A percentile compares a stretch with the other conserved stretches of the same genome.
These are phyloP conservation scores for Dynastes grantii DNA, from an alignment of 2,888 invertebrate species.

Conservation along the genomic window DNA sequence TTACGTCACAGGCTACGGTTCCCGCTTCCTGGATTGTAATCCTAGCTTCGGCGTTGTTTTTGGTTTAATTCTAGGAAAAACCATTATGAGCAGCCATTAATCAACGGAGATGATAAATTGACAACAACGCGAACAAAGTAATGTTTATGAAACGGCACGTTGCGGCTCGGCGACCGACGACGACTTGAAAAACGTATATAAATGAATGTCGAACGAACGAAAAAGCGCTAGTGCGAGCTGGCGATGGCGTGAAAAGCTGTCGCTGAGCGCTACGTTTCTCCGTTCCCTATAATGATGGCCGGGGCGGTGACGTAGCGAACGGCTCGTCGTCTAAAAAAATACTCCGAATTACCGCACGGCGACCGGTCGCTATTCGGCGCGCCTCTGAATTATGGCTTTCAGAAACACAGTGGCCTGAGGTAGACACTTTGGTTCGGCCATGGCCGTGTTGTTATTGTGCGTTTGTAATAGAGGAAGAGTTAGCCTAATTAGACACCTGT, in stretches of 20 bases:
- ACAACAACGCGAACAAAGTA: conserved; percentile 44
- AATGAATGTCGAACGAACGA: conserved; percentile 52
- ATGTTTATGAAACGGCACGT: conserved; percentile 47
- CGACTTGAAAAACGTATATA: conserved; percentile 42
- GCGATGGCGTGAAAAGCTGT: conserved; percentile 8
- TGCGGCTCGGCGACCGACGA: conserved; percentile 21
- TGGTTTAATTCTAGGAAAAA: conserved; percentile 33
- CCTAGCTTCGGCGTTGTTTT: conserved; percentile 21
- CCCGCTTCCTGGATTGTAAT: not conserved
- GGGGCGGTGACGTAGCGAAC: conserved; percentile 12
- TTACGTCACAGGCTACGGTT: not conserved
- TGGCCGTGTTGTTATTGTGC: conserved; percentile 37
- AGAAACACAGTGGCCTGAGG: conserved; percentile 67
- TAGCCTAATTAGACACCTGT: conserved; percentile 51
- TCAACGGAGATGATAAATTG: conserved; percentile 38
- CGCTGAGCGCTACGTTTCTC: not conserved
- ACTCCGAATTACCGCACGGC: conserved; percentile 60
- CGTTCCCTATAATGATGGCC: conserved; percentile 1
- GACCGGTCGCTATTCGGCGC: conserved; percentile 59
- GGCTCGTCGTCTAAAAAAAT: conserved; percentile 31
- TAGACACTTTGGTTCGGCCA: conserved; percentile 48
- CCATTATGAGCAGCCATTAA: conserved; percentile 42
- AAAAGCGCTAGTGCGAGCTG: conserved; percentile 55
- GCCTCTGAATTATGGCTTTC: conserved; percentile 68
- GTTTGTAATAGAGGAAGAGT: conserved; percentile 38